Evolutionary conservation across 2,113 vertebrate genomes (phyloP), one percentile per base, ranked within the genome.

Genomic region (Gasterosteus nipponicus): DNA sequence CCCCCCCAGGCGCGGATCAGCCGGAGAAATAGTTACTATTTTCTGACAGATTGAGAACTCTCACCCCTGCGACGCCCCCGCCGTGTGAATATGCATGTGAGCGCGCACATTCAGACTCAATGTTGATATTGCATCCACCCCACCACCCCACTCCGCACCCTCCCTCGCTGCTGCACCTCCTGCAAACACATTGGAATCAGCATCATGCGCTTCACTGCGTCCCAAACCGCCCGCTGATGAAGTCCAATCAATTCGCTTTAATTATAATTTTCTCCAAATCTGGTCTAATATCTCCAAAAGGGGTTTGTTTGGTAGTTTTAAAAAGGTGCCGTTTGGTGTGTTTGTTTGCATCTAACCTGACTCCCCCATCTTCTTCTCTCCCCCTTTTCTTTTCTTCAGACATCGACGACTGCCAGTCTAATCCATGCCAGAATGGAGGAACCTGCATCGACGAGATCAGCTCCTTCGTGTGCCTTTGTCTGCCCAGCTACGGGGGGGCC

Each of bases 361-460:
- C 69, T 80, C 67, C 10, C 26, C 10, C 22, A 16, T 46, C 44
- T 3, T 69, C 31, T 29, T 59, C 15, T 44, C 15, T 67, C 33
- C 41, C 46, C 12, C 60, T 22, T 41, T 65, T 46, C 44, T 49
- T 22, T 78, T 66, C 60, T 61, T 19, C 89, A 95, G 94, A 95
- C 87, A 93, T 95, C 65, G 95, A 95, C 15, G 94, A 95, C 84
- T 95, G 94, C 83, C 94, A 95, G 89, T 95, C 94, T 5, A 93
- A 93, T 86, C 95, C 94, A 7, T 98, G 98, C 87, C 96, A 95
- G 89, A 99, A 99, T 0, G 97, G 97, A 5, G 97, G 97, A 68
- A 99, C 98, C 75, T 99, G 98, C 89, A 96, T 98, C 0, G 98
- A 98, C 0, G 97, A 98, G 86, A 93, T 97, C 87, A 96, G 96